Base-by-base conservation (phyloP, 2,113 vertebrate species). In the Maylandia zebra region DNA sequence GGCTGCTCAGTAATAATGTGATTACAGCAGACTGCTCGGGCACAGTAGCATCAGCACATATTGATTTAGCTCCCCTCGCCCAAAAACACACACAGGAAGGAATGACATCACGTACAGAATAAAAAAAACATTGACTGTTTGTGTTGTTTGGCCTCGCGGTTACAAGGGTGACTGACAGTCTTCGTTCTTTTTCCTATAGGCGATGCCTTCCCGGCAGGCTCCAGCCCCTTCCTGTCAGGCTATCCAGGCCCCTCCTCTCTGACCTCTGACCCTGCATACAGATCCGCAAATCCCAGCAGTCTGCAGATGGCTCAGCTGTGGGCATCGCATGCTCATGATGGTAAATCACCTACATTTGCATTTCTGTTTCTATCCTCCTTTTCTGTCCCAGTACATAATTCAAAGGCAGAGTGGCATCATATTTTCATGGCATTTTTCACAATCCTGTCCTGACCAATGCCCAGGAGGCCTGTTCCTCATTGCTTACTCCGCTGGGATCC, bases 301-400 rank as follows among this genome's bases (percentile, higher is more conserved):
- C 94, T 98, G 84, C 97, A 97, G 91, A 97, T 98, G 97, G 96
- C 97, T 71, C 97, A 97, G 91, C 96, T 97, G 56, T 97, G 97
- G 96, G 95, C 97, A 0, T 79, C 94, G 7, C 96, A 96, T 5
- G 90, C 96, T 90, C 97, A 96, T 3, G 95, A 97, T 96, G 96
- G 96, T 97, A 97, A 96, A 90, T 36, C 11, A 2, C 41, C 45
- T 56, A 90, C 53, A 76, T 24, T 55, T 34, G 8, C 3, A 5
- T 50, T 27, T 50, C 19, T 22, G 5, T 61, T 24, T 78, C 14
- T 16, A 4, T 57, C 13, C 32, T 59, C 14, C 24, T 69, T 38
- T 56, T 71, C 66, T 38, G 10, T 43, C 19, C 45, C 11, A 1
- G 76, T 71, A 4, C 81, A 82, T 86, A 56, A 85, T 83, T 88